phyloP scores from a whole-genome alignment of 1,140 invertebrate genomes.

The Medauroidea extradentata region DNA sequence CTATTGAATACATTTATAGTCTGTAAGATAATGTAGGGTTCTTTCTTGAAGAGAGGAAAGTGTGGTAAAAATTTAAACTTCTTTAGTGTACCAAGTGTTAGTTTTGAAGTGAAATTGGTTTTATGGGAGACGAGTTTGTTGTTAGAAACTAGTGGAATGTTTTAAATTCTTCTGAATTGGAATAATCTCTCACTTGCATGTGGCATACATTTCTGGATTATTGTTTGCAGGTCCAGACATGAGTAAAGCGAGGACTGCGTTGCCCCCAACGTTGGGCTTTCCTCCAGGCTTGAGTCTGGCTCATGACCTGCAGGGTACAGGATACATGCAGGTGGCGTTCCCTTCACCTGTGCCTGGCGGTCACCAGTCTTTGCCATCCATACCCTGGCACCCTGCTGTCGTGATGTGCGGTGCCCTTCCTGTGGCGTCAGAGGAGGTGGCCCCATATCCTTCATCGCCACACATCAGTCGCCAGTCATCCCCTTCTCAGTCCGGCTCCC shows the following conservation, averaged over 20 bases:
- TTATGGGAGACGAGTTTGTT: too few species aligned
- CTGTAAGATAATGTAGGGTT: too few species aligned
- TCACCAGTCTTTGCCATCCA: conserved; percentile 40
- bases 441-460: conserved; percentile 42
- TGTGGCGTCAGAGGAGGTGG: neutral
- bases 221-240: neutral
- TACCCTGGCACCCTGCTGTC: conserved; percentile 39
- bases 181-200: too few species aligned
- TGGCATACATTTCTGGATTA: too few species aligned
- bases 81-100: too few species aligned
- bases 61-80: too few species aligned
- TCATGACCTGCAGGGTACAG: conserved; percentile 39
- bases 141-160: too few species aligned
- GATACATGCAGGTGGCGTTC: conserved; percentile 43
- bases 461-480: conserved; percentile 48
- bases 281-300: conserved; percentile 14
- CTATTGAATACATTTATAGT: too few species aligned
- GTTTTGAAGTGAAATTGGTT: too few species aligned
- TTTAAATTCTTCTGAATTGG: too few species aligned
- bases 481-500: conserved; percentile 45
- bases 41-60: too few species aligned
- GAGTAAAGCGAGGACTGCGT: neutral
- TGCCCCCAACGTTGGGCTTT: neutral
- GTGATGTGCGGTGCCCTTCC: conserved; percentile 5
- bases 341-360: conserved; percentile 43